phyloP scores from a whole-genome alignment of 2,797 vertebrate genomes.

The Malurus leucopterus region DNA sequence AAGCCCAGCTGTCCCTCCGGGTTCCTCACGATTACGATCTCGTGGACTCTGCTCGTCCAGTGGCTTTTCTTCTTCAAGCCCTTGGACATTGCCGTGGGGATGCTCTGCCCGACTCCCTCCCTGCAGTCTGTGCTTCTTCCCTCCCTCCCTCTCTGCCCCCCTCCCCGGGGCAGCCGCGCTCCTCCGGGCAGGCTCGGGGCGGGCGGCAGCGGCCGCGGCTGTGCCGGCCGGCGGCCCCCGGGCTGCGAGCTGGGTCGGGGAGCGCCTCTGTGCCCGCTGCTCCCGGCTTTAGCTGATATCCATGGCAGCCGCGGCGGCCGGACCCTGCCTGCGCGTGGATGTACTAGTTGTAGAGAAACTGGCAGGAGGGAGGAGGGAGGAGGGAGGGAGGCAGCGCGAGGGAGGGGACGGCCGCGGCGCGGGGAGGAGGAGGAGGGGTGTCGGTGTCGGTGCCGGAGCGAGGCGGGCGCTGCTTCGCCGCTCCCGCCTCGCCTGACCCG shows the following conservation, averaged over 20 bases:
- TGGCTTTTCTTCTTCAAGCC: constrained; percentile 94
- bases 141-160: background rate
- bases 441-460: background rate
- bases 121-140: constrained; percentile 60
- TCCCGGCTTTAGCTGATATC: constrained; percentile 64
- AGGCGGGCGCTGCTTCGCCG: constrained; percentile 55
- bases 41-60: constrained; percentile 96
- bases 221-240: constrained; percentile 61
- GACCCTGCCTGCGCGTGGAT: constrained; percentile 26
- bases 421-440: background rate
- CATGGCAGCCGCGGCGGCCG: constrained; percentile 70
- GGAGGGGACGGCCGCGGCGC: background rate
- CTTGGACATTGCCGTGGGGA: constrained; percentile 90
- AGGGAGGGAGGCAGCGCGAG: background rate
- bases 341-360: constrained; percentile 72
- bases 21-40: constrained; percentile 86
- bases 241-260: constrained; percentile 14
- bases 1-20: constrained; percentile 86
- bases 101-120: constrained; percentile 37
- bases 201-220: constrained; percentile 14
- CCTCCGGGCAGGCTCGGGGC: constrained; percentile 54
- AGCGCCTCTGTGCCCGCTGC: constrained; percentile 52
- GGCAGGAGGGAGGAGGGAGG: constrained; percentile 42
- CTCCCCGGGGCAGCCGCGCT: constrained; percentile 44
- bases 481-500: constrained; percentile 74